Evolutionary conservation across 2,888 invertebrate species (phyloP), one percentile per base, ranked within the genome.

Genomic region (Aphodius sticticus): DNA sequence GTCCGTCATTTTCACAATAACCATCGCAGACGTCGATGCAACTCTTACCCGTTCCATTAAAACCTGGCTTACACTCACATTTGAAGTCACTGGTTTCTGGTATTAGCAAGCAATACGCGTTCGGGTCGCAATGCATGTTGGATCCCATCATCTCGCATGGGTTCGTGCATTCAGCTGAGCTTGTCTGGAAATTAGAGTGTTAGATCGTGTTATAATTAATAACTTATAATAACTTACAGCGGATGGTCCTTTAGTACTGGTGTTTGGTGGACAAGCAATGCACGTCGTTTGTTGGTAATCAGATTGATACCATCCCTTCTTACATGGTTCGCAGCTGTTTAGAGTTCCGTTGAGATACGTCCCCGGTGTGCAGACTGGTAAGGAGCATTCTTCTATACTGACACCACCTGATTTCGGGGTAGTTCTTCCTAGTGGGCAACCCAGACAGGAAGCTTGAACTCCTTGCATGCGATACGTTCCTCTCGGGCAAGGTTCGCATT

Each of bases 41-140:
- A 82, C 92, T 91, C 90, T 93, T 92, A 79, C 97, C 97, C 16
- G 96, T 96, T 83, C 96, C 96, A 87, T 96, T 96, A 90, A 95
- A 98, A 0, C 98, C 98, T 0, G 96, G 95, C 86, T 97, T 97
- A 89, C 98, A 98, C 87, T 97, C 95, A 87, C 98, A 98, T 85
- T 94, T 94, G 91, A 96, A 96, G 85, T 96, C 95, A 83, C 94
- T 94, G 9, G 94, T 95, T 87, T 96, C 96, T 0, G 94, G 93
- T 77, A 95, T 93, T 82, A 96, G 91, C 6, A 97, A 91, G 86
- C 97, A 98, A 87, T 96, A 95, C 0, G 97, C 97, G 87, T 97
- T 96, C 0, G 92, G 90, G 88, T 97, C 96, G 85, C 98, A 98
- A 84, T 96, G 94, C 91, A 95, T 95, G 85, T 96, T 94, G 0